Evolutionary conservation across 2,888 invertebrate species (phyloP), one percentile per base, ranked within the genome.

Genomic region (Drosophila kokeensis): DNA sequence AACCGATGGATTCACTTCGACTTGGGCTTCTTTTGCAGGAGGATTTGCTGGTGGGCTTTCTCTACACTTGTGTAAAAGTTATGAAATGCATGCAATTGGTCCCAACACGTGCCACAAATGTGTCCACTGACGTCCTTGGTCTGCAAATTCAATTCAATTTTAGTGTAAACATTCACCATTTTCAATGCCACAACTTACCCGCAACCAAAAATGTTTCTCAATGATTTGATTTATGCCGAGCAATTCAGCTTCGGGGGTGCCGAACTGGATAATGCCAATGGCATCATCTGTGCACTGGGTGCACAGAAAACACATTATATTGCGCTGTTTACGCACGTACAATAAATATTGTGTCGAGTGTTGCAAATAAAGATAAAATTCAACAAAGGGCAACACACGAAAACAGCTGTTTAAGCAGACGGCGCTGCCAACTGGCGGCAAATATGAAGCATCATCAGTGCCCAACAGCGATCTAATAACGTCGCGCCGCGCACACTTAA

Each of bases 161-260:
- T 10, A 65, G 21, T 57, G 6, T 6, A 6, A 21, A 38, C 34
- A 50, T 34, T 2, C 2, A 10, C 10, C 13, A 8, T 6, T 21
- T 34, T 7, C 29, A 27, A 27, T 61, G 62, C 48, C 2, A 2
- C 13, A 2, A 30, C 66, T 81, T 73, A 87, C 87, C 73, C 66
- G 75, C 18, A 90, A 67, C 91, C 91, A 90, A 24, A 90, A 90
- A 54, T 90, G 91, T 42, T 86, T 82, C 48, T 87, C 89, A 50
- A 90, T 82, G 7, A 91, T 83, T 40, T 49, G 45, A 15, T 62
- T 75, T n/a, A 83, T 69, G 34, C 81, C 66, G 18, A 90, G 64
- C n/a, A 66, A 42, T 6, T 69, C 58, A 10, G 91, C 91, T 68
- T 89, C 82, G 1, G 59, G 68, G 15, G 86, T 81, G 18, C 63